Conservation (phyloP, 2,797 vertebrate genomes). For the Acanthurus tractus region DNA sequence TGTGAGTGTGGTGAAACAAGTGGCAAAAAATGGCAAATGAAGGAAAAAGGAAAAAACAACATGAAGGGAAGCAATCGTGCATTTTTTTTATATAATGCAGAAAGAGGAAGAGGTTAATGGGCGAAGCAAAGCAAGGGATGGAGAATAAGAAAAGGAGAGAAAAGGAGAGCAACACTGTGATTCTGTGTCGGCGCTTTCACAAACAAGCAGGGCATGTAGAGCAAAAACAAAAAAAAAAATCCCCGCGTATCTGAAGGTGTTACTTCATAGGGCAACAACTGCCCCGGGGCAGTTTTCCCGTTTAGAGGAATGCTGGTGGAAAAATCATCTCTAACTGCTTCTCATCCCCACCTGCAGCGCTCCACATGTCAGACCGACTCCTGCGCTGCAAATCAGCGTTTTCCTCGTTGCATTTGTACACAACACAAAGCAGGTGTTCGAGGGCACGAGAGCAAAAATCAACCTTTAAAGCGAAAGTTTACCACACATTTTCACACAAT, state of each 20-base stretch:
- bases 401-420: slow-evolving; percentile 3
- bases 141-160: slow-evolving; percentile 44
- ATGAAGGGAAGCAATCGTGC: background rate
- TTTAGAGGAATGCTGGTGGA: slow-evolving; percentile 21
- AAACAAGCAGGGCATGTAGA: slow-evolving; percentile 43
- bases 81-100: background rate
- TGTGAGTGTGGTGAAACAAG: background rate
- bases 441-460: background rate
- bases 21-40: background rate
- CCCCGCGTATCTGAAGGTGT: slow-evolving; percentile 25
- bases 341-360: slow-evolving; percentile 29
- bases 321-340: background rate
- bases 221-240: slow-evolving; percentile 21
- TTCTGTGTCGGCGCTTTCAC: slow-evolving; percentile 36
- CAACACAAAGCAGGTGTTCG: slow-evolving; percentile 27
- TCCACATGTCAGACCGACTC: background rate
- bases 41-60: slow-evolving; percentile 8
- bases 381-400: background rate
- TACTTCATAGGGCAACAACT: slow-evolving; percentile 34
- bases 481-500: slow-evolving; percentile 7
- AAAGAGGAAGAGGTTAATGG: slow-evolving; percentile 5
- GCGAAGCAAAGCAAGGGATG: slow-evolving; percentile 52
- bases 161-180: slow-evolving; percentile 64
- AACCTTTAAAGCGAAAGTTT: slow-evolving; percentile 39
- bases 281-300: slow-evolving; percentile 13